Evolutionary conservation across 1,140 invertebrate species (phyloP), one percentile per base, ranked within the genome.

Genomic region (Dysdera silvatica): DNA sequence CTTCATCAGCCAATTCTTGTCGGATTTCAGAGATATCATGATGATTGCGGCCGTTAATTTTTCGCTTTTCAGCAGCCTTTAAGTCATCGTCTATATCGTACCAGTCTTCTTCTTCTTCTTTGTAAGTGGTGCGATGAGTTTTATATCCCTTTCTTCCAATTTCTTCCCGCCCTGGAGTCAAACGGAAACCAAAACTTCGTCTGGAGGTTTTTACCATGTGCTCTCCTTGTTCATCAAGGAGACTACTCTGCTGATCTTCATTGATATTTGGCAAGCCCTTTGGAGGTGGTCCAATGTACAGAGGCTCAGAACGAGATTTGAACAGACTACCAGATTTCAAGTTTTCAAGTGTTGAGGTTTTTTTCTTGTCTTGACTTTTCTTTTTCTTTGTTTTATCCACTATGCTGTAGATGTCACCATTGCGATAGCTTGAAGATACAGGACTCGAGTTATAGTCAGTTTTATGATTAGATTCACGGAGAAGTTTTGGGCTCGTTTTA

Each of bases 341-440:
- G 7, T 58, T 37, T 41, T 65, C 54, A 8, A 47, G 35, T 12
- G 51, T 51, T 23, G 51, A 14, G 24, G 49, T 26, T 47, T 60
- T 59, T 28, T 65, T 65, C 51, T 65, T 65, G 3, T 52, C 45
- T 2, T 26, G n/a, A 49, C 24, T 55, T 12, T 59, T 57, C 28
- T 67, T 61, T 53, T 61, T 62, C 37, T 67, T 67, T 1, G 37
- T 35, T 53, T 62, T 61, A 20, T 67, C 58, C 12, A 67, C 32
- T 57, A 59, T 58, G 26, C 59, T 67, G 41, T 61, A 67, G 20
- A 63, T 63, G 5, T 53, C 58, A 35, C 59, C 48, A 29, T 26
- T 43, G 4, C 24, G 45, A 5, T 23, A 20, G 18, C 45, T 28
- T n/a, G 10, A 48, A 1, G 37, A 12, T 10, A 10, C 10, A 26